These are phyloP conservation scores for Hermaeophaga mercurialis DNA, from an alignment of 2,888 invertebrate species.

Conservation along the genomic window DNA sequence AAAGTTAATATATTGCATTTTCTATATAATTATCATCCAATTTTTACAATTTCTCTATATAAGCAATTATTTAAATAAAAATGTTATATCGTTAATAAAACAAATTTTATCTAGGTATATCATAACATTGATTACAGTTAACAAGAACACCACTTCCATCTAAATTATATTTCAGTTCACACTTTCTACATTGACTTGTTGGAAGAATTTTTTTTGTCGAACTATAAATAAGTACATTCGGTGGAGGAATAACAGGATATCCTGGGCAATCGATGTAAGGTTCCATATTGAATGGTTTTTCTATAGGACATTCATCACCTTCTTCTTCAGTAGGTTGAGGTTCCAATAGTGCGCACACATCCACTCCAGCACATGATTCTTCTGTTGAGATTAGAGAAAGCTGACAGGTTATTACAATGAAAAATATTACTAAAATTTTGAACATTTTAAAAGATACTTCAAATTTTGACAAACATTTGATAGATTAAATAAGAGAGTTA, in stretches of 20 bases:
- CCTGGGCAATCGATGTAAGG: constrained; percentile 1
- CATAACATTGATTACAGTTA: constrained; percentile 1
- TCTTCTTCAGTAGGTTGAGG: background rate
- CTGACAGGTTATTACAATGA: background rate
- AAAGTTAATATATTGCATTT: too few relatives aligned
- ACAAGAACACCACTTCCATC: background rate
- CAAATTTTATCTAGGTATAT: background rate
- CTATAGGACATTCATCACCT: background rate
- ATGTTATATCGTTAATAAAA: too few relatives aligned
- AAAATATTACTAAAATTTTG: background rate
- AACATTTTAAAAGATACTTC: background rate
- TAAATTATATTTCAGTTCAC: background rate
- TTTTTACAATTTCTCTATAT: too few relatives aligned
- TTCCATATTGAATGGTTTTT: background rate
- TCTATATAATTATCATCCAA: too few relatives aligned
- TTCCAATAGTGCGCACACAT: background rate
- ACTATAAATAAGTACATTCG: background rate
- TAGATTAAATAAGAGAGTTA: too few relatives aligned
- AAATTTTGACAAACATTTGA: too few relatives aligned
- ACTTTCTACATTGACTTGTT: background rate
- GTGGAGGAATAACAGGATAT: background rate
- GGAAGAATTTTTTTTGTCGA: background rate
- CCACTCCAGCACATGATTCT: background rate
- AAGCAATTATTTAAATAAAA: too few relatives aligned
- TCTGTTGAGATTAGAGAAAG: background rate